A percentile compares a stretch with the other conserved stretches of the same genome.
Evolutionary conservation across 2,113 vertebrate genomes (phyloP).

Genomic region (Mus musculus): DNA sequence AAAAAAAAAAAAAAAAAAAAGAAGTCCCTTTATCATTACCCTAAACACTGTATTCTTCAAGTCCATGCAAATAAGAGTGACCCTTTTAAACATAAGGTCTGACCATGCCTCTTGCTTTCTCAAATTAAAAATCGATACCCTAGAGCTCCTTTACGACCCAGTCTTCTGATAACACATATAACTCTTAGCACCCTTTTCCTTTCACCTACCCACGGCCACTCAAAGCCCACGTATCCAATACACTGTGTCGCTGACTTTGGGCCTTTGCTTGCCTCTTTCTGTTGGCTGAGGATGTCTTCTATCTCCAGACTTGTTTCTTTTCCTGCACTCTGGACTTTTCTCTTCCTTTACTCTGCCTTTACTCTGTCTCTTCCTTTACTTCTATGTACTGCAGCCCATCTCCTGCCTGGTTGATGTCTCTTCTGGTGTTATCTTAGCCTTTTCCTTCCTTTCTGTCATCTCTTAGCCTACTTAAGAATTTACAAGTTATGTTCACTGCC

Average conservation of each 20-base stretch:
- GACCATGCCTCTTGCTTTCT: background rate
- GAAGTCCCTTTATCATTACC: background rate
- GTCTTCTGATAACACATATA: background rate
- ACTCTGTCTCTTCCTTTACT: background rate
- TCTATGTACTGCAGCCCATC: background rate
- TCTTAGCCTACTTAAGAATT: background rate
- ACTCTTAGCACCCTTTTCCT: background rate
- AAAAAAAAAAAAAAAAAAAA: too few species aligned
- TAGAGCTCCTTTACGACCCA: background rate
- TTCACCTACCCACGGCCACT: background rate
- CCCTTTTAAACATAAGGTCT: slow-evolving; percentile 1
- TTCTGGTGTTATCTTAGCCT: background rate
- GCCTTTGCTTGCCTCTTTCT: background rate
- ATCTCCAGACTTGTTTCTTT: background rate
- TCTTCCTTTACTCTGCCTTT: background rate
- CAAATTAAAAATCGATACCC: background rate
- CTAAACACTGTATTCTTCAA: background rate
- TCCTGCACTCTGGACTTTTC: background rate
- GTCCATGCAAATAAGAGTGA: background rate
- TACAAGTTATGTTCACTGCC: background rate
- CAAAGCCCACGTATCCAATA: background rate
- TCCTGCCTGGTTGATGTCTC: background rate
- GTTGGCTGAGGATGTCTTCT: background rate
- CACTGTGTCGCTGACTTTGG: background rate
- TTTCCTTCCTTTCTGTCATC: background rate